Evolutionary conservation across 2,797 vertebrate species (phyloP).

Genomic region (Sebastes alutus): DNA sequence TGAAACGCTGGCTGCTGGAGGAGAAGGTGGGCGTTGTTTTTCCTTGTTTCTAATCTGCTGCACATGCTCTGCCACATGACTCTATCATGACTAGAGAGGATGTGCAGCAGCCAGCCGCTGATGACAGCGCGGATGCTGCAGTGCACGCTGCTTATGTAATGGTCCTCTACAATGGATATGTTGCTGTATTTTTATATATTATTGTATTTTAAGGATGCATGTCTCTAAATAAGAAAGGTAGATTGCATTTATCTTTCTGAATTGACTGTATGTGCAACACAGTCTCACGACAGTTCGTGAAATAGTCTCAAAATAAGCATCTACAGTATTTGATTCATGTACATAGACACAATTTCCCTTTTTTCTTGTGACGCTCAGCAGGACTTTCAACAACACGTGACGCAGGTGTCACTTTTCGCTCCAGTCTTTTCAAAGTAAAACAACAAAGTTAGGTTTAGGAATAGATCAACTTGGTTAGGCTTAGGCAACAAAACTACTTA

Average conservation of each 20-base stretch:
- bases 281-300: too few relatives aligned
- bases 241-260: neutral
- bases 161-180: neutral
- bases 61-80: constrained; percentile 72
- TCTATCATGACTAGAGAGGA: constrained; percentile 39
- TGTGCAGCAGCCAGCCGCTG: constrained; percentile 16
- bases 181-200: neutral
- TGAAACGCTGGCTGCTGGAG: constrained; percentile 78
- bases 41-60: constrained; percentile 53
- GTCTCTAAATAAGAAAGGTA: neutral
- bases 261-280: neutral
- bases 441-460: too few relatives aligned
- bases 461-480: too few relatives aligned
- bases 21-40: constrained; percentile 83
- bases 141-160: constrained; percentile 37
- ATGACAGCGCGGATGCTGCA: constrained; percentile 10
- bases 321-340: too few relatives aligned
- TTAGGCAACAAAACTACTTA: too few relatives aligned
- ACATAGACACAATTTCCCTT: too few relatives aligned
- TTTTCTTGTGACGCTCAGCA: too few relatives aligned
- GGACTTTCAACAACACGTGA: too few relatives aligned
- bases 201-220: neutral
- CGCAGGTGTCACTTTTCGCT: too few relatives aligned
- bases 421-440: too few relatives aligned
- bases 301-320: too few relatives aligned